These are phyloP conservation scores for Oreotragus oreotragus DNA, from an alignment of 2,113 vertebrate species.

Conservation along the genomic window DNA sequence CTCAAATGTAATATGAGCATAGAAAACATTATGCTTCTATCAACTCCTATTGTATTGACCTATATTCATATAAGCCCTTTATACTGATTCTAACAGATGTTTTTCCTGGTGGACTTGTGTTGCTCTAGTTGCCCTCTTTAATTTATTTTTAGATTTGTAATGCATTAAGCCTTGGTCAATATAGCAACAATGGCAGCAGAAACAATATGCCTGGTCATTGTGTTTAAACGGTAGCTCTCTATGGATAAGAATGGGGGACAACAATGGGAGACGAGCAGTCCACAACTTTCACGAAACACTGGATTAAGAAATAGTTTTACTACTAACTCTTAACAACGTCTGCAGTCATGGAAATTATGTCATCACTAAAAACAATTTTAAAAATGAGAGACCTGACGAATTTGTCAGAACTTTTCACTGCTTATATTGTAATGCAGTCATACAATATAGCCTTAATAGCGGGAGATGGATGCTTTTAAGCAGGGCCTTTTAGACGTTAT, in stretches of 20 bases:
- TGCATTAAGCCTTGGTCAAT: neutral
- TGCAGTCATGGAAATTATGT: neutral
- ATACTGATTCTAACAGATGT: neutral
- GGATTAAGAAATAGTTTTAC: neutral
- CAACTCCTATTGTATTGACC: neutral
- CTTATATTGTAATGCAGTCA: neutral
- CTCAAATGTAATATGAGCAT: neutral
- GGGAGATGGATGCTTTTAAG: neutral
- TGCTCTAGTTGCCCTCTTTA: neutral
- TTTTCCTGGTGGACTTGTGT: neutral
- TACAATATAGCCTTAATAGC: neutral
- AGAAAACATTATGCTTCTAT: neutral
- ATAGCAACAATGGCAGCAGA: neutral
- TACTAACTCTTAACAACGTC: neutral
- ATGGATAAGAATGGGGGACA: neutral
- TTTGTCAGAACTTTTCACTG: neutral
- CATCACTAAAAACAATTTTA: neutral
- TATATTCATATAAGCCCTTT: neutral
- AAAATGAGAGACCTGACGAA: neutral
- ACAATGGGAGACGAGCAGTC: rapidly evolving
- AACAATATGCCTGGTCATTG: neutral
- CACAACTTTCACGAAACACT: neutral
- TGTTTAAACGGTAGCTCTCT: neutral
- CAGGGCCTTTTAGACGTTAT: neutral
- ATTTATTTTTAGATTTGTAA: neutral